phyloP scores from a whole-genome alignment of 2,797 vertebrate genomes.

The Aythya fuligula region DNA sequence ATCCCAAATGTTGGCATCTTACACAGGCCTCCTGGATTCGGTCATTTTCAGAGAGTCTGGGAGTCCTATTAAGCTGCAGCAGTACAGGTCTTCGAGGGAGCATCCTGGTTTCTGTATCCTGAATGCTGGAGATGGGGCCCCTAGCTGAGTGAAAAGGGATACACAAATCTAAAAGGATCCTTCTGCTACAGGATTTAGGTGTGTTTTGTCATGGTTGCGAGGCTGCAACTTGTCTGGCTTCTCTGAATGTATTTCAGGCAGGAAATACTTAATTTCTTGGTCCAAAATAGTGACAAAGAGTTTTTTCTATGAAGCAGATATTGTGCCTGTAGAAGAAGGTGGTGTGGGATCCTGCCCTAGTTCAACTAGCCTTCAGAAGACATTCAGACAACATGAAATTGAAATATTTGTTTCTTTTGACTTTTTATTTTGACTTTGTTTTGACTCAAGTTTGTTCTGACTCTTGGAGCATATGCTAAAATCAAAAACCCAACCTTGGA shows the following conservation, averaged over 20 bases:
- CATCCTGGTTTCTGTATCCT: neutral
- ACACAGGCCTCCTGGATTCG: rapidly evolving
- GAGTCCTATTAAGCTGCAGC: neutral
- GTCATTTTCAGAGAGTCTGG: neutral
- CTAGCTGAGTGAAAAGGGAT: neutral
- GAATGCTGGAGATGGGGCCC: neutral
- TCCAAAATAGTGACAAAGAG: neutral
- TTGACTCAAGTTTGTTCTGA: neutral
- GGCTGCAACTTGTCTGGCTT: neutral
- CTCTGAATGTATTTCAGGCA: neutral
- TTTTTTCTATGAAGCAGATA: neutral
- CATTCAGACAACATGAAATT: neutral
- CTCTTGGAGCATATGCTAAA: neutral
- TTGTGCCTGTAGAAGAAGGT: neutral
- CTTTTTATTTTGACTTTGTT: neutral
- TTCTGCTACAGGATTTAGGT: neutral
- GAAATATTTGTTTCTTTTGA: neutral
- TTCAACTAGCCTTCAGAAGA: neutral
- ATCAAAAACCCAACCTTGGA: neutral
- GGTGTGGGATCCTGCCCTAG: neutral
- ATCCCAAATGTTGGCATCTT: neutral
- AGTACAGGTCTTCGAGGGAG: neutral
- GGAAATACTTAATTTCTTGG: neutral
- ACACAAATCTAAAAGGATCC: rapidly evolving
- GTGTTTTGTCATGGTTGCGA: neutral